These are phyloP conservation scores for pig (Sus scrofa) DNA, from an alignment of 2,113 vertebrate genomes.

Conservation along the genomic window T2T-Sscrofa CM000812.6:264143001-264143500, in stretches of 20 bases:
- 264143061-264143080: constrained; percentile 11
- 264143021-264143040: constrained; percentile 53
- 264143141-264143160: constrained; percentile 10
- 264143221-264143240: constrained; percentile 45
- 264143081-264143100: constrained; percentile 4
- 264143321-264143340: constrained; percentile 24
- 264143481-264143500: constrained; percentile 43
- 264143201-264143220: constrained; percentile 50
- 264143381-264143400: constrained; percentile 82
- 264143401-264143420: constrained; percentile 58
- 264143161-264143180: constrained; percentile 56
- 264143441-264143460: constrained; percentile 49
- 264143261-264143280: constrained; percentile 53
- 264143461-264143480: constrained; percentile 54
- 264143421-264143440: constrained; percentile 66
- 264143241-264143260: constrained; percentile 33
- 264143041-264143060: not conserved
- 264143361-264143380: constrained; percentile 61
- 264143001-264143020: constrained; percentile 50
- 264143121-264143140: constrained; percentile 49
- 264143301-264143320: not conserved
- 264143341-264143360: constrained; percentile 18
- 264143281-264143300: not conserved
- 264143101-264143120: not conserved
- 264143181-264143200: constrained; percentile 65